Base-by-base conservation (phyloP, 2,113 vertebrate species). In the Platysteira castanea region DNA sequence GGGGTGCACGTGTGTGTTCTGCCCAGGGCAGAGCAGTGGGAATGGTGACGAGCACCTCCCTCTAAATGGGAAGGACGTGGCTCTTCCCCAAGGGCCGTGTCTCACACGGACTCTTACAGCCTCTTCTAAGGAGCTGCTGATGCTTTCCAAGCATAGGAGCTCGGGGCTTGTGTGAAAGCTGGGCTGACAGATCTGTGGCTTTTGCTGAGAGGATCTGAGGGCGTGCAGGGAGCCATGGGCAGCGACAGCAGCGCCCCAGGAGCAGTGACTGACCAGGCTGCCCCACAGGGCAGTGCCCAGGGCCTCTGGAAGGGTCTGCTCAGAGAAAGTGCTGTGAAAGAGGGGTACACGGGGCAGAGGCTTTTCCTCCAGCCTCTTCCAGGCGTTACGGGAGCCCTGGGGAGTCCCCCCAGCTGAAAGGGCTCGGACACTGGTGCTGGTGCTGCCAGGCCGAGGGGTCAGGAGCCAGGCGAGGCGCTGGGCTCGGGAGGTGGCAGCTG, bases 1-100 rank as follows among this genome's bases (percentile, higher is more conserved):
- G 11, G 0, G 13, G 35, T 7, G 47, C 19, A 2, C 0, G 1
- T n/a, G 78, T 26, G 0, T 39, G 82, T 33, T n/a, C 82, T 88
- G 87, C 79, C 83, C 60, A 64, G 56, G n/a, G 71, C 82, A 93
- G 63, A 46, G 84, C 30, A 42, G 30, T n/a, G 60, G 87, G 70
- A 74, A 85, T 8, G 30, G 8, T 9, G 9, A 59, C 63, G 11
- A 61, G 74, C 47, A 20, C 33, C 22, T 2, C 22, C 7, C 47
- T 73, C 24, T 42, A 65, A 59, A 61, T 46, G 84, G 89, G 64
- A 84, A 35, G 77, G 81, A 64, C 5, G 5, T 0, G 59, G 83
- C 79, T 64, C 74, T 80, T 54, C 13, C 3, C 0, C 42, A 86
- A 68, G 53, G 8, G 65, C 59, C 57, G 16, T 1, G 0, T 53